Conservation (phyloP, 2,888 invertebrate genomes). For the Eubasilissa splendida region DNA sequence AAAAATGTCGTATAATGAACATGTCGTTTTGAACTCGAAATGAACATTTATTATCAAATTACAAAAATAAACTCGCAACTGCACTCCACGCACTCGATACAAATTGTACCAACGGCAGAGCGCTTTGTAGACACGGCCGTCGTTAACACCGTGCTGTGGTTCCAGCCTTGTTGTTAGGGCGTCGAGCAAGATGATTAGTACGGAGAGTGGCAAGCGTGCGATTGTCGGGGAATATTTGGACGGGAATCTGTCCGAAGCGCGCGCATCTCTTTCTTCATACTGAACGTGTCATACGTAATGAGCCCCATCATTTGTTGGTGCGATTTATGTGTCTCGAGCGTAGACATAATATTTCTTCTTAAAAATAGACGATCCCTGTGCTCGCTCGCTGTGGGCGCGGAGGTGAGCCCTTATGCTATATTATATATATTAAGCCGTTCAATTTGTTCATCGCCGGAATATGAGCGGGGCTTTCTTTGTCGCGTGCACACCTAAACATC, state of each 20-base stretch:
- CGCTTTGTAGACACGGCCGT: neutral
- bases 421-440: constrained; percentile 1
- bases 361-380: constrained; percentile 51
- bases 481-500: neutral
- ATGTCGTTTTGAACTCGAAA: neutral
- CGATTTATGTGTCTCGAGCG: constrained; percentile 57
- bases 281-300: constrained; percentile 57
- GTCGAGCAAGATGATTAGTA: constrained; percentile 35
- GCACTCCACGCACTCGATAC: neutral
- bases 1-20: neutral
- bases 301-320: constrained; percentile 56
- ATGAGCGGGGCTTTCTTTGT: constrained; percentile 5
- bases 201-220: constrained; percentile 23
- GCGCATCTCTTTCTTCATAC: constrained; percentile 46
- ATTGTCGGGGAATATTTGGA: constrained; percentile 42
- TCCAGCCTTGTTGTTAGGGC: neutral
- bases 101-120: neutral
- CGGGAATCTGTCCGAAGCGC: constrained; percentile 35
- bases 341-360: constrained; percentile 55
- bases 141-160: neutral
- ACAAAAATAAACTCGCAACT: neutral
- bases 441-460: constrained; percentile 2
- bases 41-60: neutral
- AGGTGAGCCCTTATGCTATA: constrained; percentile 20
- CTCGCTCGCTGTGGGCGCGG: neutral